Base-by-base conservation (phyloP, 2,113 vertebrate species). In the Leptobrachium leishanense region DNA sequence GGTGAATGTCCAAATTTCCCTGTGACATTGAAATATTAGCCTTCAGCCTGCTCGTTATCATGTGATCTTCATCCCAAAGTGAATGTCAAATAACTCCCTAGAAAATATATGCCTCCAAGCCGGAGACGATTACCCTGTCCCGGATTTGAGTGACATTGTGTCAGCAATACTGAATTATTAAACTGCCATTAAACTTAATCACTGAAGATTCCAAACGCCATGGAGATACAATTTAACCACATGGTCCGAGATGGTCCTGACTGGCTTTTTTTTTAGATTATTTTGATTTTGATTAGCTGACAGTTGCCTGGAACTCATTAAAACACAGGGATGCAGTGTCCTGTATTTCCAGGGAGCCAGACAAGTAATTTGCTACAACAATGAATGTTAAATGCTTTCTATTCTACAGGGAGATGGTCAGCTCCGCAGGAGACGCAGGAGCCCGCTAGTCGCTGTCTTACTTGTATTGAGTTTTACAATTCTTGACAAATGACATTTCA, bases 51-150 rank as follows among this genome's bases (percentile, higher is more conserved):
- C 7, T 43, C 10, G 66, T 68, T 43, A 43, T 68, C 42, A 68
- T 43, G 43, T 68, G 44, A 50, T 50, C 68, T n/a, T 59, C 55
- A 1, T 41, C 43, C 15, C 9, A 46, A 70, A 50, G 6, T 13
- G 68, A 40, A 6, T 8, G 13, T 12, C 13, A 46, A 70, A 70
- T 50, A n/a, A 50, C 15, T 70, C 68, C 68, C 13, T 9, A 31
- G 68, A 70, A 70, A 20, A 70, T 20, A 41, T 40, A 31, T 70
- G 55, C 13, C 68, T 70, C 43, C 3, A 43, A 70, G 43, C 43
- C 50, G 68, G 68, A 70, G 13, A 31, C 68, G 50, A 70, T 70
- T 70, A 70, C 44, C 44, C 44, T 70, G 68, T 70, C 55, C 9
- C 55, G 10, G 13, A 12, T 59, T 2, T 8, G 55, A 59, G 55